phyloP scores from a whole-genome alignment of 2,113 vertebrate species.

The Elaphurus davidianus region DNA sequence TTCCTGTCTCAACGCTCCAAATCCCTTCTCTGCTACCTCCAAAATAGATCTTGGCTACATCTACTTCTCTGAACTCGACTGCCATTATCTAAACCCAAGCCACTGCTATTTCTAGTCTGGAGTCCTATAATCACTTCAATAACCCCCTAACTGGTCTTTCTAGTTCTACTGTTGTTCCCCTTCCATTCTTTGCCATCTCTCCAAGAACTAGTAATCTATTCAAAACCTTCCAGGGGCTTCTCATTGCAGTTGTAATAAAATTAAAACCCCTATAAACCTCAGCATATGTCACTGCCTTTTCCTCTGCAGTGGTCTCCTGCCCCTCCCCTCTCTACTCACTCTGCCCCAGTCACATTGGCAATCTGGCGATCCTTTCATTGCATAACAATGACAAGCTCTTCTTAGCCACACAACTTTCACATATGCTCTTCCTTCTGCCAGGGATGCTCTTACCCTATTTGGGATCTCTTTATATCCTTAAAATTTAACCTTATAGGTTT shows the following conservation, averaged over 20 bases:
- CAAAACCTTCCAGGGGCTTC: not conserved
- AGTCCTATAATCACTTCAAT: not conserved
- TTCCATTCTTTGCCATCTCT: not conserved
- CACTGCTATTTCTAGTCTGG: not conserved
- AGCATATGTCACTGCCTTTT: not conserved
- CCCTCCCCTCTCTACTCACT: not conserved
- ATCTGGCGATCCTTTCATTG: not conserved
- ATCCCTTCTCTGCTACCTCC: not conserved
- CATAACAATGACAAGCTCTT: not conserved
- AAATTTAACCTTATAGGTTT: not conserved
- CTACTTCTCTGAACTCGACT: not conserved
- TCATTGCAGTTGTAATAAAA: not conserved
- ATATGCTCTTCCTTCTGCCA: not conserved
- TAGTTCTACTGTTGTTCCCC: not conserved
- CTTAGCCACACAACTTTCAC: not conserved
- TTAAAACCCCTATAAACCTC: not conserved
- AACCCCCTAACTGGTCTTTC: not conserved
- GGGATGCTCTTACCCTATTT: not conserved
- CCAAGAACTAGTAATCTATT: not conserved
- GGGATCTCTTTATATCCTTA: not conserved
- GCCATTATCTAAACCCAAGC: not conserved
- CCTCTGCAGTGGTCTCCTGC: not conserved
- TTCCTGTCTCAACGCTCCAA: not conserved
- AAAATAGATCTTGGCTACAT: not conserved
- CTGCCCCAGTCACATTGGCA: not conserved